Evolutionary conservation across 2,888 invertebrate genomes (phyloP).

Genomic region (Bugula neritina): DNA sequence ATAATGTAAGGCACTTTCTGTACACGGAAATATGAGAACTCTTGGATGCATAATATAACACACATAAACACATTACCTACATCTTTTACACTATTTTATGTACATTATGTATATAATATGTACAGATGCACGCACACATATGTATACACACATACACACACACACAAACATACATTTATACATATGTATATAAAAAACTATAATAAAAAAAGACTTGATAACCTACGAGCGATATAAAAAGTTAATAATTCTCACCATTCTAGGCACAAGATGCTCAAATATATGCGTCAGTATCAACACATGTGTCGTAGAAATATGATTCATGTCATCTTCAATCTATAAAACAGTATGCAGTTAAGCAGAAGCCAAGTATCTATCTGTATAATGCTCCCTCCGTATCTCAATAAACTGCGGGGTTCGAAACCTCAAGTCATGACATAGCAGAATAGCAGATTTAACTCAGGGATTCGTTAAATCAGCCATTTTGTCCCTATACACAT

Average conservation of each 20-base stretch:
- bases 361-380: no score
- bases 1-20: conserved; percentile 64
- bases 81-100: not conserved
- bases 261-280: conserved; percentile 60
- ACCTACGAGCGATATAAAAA: no score
- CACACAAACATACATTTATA: no score
- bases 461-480: no score
- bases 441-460: no score
- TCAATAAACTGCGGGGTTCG: no score
- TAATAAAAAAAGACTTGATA: no score
- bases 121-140: not conserved
- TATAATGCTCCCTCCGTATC: no score
- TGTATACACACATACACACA: not conserved
- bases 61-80: not conserved
- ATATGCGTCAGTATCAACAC: conserved; percentile 48
- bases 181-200: not conserved
- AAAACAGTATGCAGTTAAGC: not conserved
- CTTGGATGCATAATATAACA: not conserved
- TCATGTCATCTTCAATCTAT: conserved; percentile 12
- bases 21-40: conserved; percentile 14
- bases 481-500: no score
- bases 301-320: conserved; percentile 34
- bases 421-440: no score
- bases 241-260: conserved; percentile 58
- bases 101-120: not conserved